A percentile compares a stretch with the other conserved stretches of the same genome.
phyloP scores from a whole-genome alignment of 2,888 invertebrate species.

The Zeuzera pyrina region DNA sequence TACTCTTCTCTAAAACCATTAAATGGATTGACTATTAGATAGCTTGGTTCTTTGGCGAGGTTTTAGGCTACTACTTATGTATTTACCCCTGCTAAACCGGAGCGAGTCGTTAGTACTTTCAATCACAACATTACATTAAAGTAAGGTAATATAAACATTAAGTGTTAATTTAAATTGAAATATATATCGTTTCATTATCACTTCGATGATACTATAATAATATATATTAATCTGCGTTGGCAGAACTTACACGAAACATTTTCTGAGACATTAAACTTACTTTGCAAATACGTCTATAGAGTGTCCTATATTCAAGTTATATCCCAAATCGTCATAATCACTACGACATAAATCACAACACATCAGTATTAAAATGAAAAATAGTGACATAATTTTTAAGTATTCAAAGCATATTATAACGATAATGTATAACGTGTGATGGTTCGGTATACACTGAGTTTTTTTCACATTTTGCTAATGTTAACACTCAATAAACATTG shows the following conservation, averaged over 20 bases:
- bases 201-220: background rate
- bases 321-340: conserved; percentile 47
- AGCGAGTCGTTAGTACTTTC: background rate
- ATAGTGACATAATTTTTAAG: conserved; percentile 25
- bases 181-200: background rate
- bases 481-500: conserved; percentile 38
- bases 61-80: no score
- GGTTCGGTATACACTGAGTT: conserved; percentile 46
- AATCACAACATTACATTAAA: background rate
- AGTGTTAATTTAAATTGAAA: no score
- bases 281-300: conserved; percentile 64
- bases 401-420: background rate
- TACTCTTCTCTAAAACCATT: no score
- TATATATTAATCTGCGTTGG: background rate
- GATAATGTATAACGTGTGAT: conserved; percentile 27
- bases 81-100: no score
- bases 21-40: no score
- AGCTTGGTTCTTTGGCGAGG: no score
- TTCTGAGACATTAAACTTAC: conserved; percentile 34
- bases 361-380: conserved; percentile 27
- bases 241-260: background rate
- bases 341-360: conserved; percentile 33
- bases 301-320: conserved; percentile 52
- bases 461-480: conserved; percentile 63
- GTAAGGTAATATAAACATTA: background rate